Base-by-base conservation (phyloP, 2,888 invertebrate species). In the Apamea epomidion region DNA sequence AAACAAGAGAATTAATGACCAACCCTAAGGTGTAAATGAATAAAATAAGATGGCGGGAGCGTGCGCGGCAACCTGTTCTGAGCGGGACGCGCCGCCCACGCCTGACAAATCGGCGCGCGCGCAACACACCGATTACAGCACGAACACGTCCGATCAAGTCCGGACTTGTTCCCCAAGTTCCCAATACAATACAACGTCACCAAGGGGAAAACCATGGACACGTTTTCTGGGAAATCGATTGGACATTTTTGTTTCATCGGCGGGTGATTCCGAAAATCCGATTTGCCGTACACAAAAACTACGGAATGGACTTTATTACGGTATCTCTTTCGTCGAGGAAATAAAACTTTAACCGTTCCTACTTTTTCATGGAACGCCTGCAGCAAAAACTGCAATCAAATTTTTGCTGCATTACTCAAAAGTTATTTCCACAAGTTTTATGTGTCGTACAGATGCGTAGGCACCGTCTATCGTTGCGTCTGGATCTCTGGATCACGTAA, bases 71-170 rank as follows among this genome's bases (percentile, higher is more conserved):
- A 97, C 97, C 96, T 95, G 97, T 97, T 97, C 95, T 94, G 94
- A 91, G 94, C 92, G 93, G 92, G 92, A 92, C 93, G 93, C 92
- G 90, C 89, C 95, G 94, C 96, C 96, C 93, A 96, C 96, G 95
- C 94, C 94, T 94, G 93, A 95, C 96, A 96, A 97, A 96, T 95
- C 97, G 94, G 95, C 95, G 95, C 93, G 93, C 92, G 93, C 94
- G 89, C 86, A 87, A 87, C 75, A 84, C 84, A 80, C 81, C 86
- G 82, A 88, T 89, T 89, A 84, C 89, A 85, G 78, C 82, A 83
- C 85, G 81, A 86, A 91, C 94, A 90, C 92, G 93, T 91, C 86
- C 89, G 93, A 92, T 93, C 96, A 93, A 93, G 96, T 96, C 92
- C 88, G 89, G 92, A 96, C 96, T 92, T 95, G 96, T 94, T 94